Evolutionary conservation across 2,797 vertebrate species (phyloP), one percentile per base, ranked within the genome.

Genomic region (Ceryle rudis): DNA sequence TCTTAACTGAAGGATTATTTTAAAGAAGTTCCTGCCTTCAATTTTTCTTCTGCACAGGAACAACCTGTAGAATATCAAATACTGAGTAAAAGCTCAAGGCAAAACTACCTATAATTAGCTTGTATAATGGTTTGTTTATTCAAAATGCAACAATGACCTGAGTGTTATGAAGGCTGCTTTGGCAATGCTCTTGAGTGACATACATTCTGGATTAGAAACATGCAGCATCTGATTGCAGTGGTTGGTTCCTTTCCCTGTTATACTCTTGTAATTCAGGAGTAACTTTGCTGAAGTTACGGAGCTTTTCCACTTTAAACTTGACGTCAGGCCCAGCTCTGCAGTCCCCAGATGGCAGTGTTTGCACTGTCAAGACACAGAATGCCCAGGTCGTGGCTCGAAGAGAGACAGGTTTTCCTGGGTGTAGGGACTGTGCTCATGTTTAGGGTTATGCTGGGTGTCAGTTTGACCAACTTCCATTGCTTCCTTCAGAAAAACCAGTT

Each of bases 341-440:
- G 23, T 57, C 81, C 60, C 31, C 81, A 57, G 66, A 44, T 61
- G 92, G 83, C 37, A n/a, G 20, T 28, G 44, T 46, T n/a, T 2
- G 55, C 78, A 10, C 57, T 22, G 22, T 0, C 15, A 39, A 39
- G 37, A 10, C 26, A 51, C 6, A 6, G 4, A 41, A 31, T 28
- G 3, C 10, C 23, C 42, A 0, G 20, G 21, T 3, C 0, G 0
- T 0, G 2, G 12, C 49, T 72, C 0, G 1, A 23, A 7, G 33
- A 33, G n/a, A 11, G 5, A 0, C 42, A 2, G 55, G n/a, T 25
- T 21, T 11, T 9, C 33, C 25, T 0, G 18, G 4, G 42, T 12
- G 7, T 4, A 6, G 33, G 17, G 29, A 3, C 46, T 18, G 17
- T 8, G 26, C 37, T 61, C 4, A 6, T 5, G 7, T 28, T 18